phyloP scores from a whole-genome alignment of 2,113 vertebrate genomes.

The Uria lomvia region DNA sequence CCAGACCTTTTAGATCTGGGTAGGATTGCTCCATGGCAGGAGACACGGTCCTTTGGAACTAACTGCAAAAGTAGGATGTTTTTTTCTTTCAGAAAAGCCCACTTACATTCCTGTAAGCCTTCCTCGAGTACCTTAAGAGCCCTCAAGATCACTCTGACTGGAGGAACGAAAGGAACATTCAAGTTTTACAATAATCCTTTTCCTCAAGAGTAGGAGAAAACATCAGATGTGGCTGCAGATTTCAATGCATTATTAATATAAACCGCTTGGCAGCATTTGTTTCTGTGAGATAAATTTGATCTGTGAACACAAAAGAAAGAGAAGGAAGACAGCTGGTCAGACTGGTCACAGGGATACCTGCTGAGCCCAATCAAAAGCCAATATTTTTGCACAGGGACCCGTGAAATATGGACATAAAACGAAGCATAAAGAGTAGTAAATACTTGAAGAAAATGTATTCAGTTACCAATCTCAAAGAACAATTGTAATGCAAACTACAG shows the following conservation, averaged over 20 bases:
- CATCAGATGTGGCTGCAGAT: not conserved
- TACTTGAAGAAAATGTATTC: slow-evolving; percentile 4
- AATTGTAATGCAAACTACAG: not conserved
- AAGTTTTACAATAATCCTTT: not conserved
- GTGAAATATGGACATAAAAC: not conserved
- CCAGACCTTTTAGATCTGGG: not conserved
- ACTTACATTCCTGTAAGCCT: not conserved
- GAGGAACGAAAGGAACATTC: not conserved
- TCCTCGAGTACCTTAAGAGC: not conserved
- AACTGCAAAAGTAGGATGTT: not conserved
- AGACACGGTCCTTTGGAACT: not conserved
- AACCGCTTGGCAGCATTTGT: not conserved
- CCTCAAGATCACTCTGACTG: not conserved
- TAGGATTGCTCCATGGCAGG: not conserved
- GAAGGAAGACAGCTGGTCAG: slow-evolving; percentile 33
- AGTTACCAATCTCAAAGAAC: not conserved
- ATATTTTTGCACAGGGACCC: not conserved
- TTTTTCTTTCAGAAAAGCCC: not conserved
- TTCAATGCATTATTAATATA: slow-evolving; percentile 1
- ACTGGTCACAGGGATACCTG: slow-evolving; percentile 15
- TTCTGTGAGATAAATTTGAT: slow-evolving; percentile 21
- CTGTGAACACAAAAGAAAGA: not conserved
- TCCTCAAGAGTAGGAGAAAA: not conserved
- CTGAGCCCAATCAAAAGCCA: slow-evolving; percentile 2
- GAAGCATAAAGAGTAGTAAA: not conserved